phyloP scores from a whole-genome alignment of 2,797 vertebrate genomes.

The Sebastiscus albofasciatus region DNA sequence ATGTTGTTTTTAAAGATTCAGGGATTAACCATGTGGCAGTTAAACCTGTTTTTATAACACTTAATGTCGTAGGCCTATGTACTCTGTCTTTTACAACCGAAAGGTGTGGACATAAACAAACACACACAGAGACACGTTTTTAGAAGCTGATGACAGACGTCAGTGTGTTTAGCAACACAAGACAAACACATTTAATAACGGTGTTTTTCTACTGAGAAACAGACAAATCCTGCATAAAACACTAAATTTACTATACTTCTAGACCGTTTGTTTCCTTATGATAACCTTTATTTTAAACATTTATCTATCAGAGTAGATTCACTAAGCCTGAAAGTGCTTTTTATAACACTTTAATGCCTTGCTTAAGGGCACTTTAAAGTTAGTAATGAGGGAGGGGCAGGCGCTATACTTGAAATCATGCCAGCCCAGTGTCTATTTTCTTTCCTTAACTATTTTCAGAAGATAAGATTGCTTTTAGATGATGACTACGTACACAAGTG shows the following conservation, averaged over 20 bases:
- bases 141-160: slow-evolving; percentile 23
- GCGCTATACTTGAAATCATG: background rate
- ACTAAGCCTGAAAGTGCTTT: background rate
- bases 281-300: background rate
- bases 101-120: slow-evolving; percentile 28
- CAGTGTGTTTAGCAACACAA: background rate
- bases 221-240: background rate
- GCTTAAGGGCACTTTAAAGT: too few species aligned
- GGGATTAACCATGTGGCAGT: background rate
- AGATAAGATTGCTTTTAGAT: background rate
- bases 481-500: background rate
- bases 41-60: background rate
- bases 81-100: background rate
- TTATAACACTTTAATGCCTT: too few species aligned
- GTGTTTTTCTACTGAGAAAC: background rate
- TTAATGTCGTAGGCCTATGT: background rate
- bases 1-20: background rate
- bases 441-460: background rate
- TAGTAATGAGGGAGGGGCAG: too few species aligned
- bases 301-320: background rate
- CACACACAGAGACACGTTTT: slow-evolving; percentile 26
- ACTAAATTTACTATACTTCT: background rate
- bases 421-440: background rate
- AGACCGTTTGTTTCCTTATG: background rate
- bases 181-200: slow-evolving; percentile 8